Evolutionary conservation across 2,888 invertebrate species (phyloP), one percentile per base, ranked within the genome.

Genomic region (Acanthosoma haemorrhoidale): DNA sequence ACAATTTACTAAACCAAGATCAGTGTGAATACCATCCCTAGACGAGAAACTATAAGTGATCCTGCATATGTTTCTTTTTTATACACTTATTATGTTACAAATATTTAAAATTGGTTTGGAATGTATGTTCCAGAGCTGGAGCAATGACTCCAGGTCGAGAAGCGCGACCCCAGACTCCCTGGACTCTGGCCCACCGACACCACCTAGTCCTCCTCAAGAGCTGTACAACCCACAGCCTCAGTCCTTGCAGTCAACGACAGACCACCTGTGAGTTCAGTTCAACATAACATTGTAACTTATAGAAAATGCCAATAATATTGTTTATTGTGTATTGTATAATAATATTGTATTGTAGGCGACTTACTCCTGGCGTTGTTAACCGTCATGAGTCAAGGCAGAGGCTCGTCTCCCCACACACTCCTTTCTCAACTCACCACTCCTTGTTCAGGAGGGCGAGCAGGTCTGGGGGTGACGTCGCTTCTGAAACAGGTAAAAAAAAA

Each of bases 161-260:
- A 92, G 92, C 79, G 93, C 92, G 74, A 93, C 93, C 69, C 93
- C 93, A 31, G 93, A 93, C 82, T 93, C 92, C 34, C 81, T 93
- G 78, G 92, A 92, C 81, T 92, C 92, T 61, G 82, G 87, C 77
- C 85, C 86, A 70, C 79, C 79, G 16, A 79, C 79, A 64, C 79
- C 79, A 70, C 64, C 64, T 8, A 80, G 81, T 18, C 80, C 81
- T 32, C 80, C 80, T 58, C 75, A 75, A 29, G 71, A 72, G 51
- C 59, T 61, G 16, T 71, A 67, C 60, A 39, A 59, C 11, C 68
- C 58, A 15, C 58, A 68, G 38, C 43, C 59, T 1, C 68, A 51
- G n/a, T 51, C 51, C n/a, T 51, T 51, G 51, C 51, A 51, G 51
- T 25, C 18, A 5, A 34, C 15, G 8, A 34, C 4, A 5, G 34